A percentile compares a stretch with the other conserved stretches of the same genome.
Evolutionary conservation across 2,113 vertebrate genomes (phyloP).

Genomic region (Amphiprion ocellaris): DNA sequence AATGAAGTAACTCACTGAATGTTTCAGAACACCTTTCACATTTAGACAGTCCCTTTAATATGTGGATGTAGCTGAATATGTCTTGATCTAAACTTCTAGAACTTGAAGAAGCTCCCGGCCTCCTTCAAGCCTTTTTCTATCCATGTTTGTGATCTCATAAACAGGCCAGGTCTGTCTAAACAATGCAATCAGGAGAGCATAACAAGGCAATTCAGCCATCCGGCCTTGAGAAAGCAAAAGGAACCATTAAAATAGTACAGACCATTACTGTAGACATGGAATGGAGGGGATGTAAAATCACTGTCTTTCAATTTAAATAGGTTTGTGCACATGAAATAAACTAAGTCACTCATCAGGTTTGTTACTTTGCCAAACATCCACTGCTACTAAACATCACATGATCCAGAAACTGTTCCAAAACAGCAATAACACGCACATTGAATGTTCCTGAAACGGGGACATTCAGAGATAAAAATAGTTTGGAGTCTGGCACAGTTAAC

Average conservation of each 20-base stretch:
- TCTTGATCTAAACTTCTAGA: conserved; percentile 10
- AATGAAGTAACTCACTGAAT: not conserved
- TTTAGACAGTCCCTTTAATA: conserved; percentile 23
- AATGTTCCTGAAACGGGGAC: conserved; percentile 56
- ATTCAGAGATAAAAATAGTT: conserved; percentile 66
- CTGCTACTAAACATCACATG: conserved; percentile 9
- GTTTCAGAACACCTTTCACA: not conserved
- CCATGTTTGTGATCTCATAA: conserved; percentile 40
- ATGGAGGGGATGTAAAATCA: conserved; percentile 12
- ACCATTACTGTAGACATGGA: conserved; percentile 23
- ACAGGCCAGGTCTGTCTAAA: conserved; percentile 47
- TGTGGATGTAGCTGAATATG: not conserved
- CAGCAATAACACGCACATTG: conserved; percentile 13
- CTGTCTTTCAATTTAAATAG: conserved; percentile 14
- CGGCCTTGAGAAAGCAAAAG: conserved; percentile 43
- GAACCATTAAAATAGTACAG: conserved; percentile 32
- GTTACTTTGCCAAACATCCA: conserved; percentile 26
- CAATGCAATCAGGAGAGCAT: conserved; percentile 46
- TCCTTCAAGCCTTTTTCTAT: conserved; percentile 18
- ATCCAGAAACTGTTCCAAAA: conserved; percentile 13
- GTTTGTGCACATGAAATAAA: conserved; percentile 21
- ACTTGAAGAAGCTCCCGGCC: conserved; percentile 29
- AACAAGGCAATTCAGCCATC: conserved; percentile 33
- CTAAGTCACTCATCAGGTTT: not conserved
- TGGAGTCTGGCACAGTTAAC: conserved; percentile 49